Evolutionary conservation across 2,888 invertebrate species (phyloP), one percentile per base, ranked within the genome.

Genomic region (Venusia cambrica): DNA sequence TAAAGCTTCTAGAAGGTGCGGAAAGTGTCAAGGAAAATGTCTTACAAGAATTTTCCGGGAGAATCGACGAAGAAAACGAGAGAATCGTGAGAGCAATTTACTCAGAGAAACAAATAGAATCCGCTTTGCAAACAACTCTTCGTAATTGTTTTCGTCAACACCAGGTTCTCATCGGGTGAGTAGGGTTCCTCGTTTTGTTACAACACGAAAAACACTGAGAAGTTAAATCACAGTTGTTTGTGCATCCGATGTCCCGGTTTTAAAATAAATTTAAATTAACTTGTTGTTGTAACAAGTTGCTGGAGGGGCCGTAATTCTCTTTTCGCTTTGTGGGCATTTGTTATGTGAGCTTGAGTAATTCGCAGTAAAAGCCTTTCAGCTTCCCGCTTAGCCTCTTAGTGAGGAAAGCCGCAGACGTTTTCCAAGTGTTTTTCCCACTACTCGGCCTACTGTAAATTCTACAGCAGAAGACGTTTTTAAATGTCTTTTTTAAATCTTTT

Each of bases 81-180:
- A 54, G 26, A 29, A 54, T 68, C 18, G 68, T 79, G 2, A 57
- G 51, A 46, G 45, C 48, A 14, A 64, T 65, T 51, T 65, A 65
- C 28, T 51, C 66, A 1, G 51, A 66, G 24, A 34, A 63, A 48
- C 63, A 78, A 55, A 74, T 85, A 38, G 75, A 78, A 45, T 48
- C 44, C 6, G 73, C 72, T 5, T 51, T 85, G 39, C 64, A 76
- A 54, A 59, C 46, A 18, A 61, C 69, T 12, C 51, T 84, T 20
- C 60, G 54, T 38, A 66, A 55, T 45, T 84, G 79, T 53, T 65
- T 84, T 51, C 64, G 57, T n/a, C 87, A 87, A 55, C 85, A 87
- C 48, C 84, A 85, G 51, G 28, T 72, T 24, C 60, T 85, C 5
- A 79, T 84, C 39, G 65, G 66, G 85, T 84, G 51, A 54, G 69